A percentile compares a stretch with the other conserved stretches of the same genome.
Evolutionary conservation across 1,140 invertebrate genomes (phyloP).

Genomic region (Zaprionus camerounensis): DNA sequence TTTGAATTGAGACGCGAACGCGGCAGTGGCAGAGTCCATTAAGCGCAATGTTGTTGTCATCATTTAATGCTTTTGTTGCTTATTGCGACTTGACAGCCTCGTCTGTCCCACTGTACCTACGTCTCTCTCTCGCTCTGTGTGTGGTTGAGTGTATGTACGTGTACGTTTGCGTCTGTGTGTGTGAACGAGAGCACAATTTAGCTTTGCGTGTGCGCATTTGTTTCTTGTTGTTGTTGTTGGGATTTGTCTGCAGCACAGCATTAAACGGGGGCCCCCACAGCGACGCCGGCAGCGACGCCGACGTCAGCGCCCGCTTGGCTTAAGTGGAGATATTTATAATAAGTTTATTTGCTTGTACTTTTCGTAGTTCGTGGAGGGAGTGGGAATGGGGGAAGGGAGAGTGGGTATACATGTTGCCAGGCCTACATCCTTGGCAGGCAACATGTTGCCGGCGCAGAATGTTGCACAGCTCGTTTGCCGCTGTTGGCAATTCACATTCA

Average conservation of each 20-base stretch:
- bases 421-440: slow-evolving; percentile 45
- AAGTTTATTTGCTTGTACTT: slow-evolving; percentile 77
- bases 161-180: slow-evolving; percentile 20
- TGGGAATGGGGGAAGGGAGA: background rate
- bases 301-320: slow-evolving; percentile 37
- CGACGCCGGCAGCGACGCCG: slow-evolving; percentile 44
- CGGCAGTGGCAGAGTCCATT: slow-evolving; percentile 70
- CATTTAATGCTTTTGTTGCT: slow-evolving; percentile 81
- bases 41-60: slow-evolving; percentile 82
- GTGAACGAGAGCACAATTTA: slow-evolving; percentile 69
- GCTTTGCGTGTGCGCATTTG: slow-evolving; percentile 80
- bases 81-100: slow-evolving; percentile 58
- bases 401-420: slow-evolving; percentile 17
- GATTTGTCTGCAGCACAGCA: slow-evolving; percentile 55
- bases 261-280: slow-evolving; percentile 74
- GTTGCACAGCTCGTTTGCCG: slow-evolving; percentile 68
- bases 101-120: background rate
- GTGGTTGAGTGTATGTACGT: slow-evolving; percentile 2
- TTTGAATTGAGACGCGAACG: slow-evolving; percentile 76
- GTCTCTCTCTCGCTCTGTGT: background rate
- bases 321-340: slow-evolving; percentile 83
- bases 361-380: slow-evolving; percentile 30
- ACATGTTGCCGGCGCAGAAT: slow-evolving; percentile 57
- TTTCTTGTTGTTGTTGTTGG: slow-evolving; percentile 45
- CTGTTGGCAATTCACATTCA: slow-evolving; percentile 67